Conservation (phyloP, 2,888 invertebrate genomes). For the Slavum lentiscoides region DNA sequence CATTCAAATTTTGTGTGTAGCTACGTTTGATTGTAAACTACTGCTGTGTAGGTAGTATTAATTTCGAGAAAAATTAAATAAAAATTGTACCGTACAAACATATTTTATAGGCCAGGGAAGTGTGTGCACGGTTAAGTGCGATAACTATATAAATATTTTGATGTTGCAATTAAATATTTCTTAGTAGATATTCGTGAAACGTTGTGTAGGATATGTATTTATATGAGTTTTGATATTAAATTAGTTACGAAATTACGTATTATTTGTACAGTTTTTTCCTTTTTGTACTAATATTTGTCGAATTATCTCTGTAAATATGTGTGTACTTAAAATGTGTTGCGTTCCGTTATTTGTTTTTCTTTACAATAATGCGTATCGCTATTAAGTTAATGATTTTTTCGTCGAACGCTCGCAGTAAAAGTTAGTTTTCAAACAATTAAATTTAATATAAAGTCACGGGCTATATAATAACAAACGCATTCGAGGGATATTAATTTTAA, state of each 20-base stretch:
- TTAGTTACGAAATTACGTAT: background rate
- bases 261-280: no score
- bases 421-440: constrained; percentile 10
- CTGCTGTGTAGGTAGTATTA: background rate
- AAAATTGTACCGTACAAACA: background rate
- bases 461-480: background rate
- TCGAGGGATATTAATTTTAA: background rate
- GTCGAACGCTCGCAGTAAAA: background rate
- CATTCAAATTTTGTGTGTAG: background rate
- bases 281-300: no score
- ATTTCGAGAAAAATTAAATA: background rate
- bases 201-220: background rate
- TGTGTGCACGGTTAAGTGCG: background rate
- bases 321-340: no score
- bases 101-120: background rate
- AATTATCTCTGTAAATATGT: no score
- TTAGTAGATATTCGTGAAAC: background rate
- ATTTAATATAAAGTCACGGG: background rate
- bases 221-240: background rate
- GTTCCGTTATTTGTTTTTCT: no score
- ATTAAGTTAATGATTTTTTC: constrained; percentile 1
- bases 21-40: background rate
- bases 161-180: background rate
- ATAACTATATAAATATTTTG: background rate
- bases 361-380: background rate